Percentiles rank a stretch among this genome's conserved stretches.
Conservation (phyloP, 1,140 invertebrate species). For the Macrobrachium nipponense region DNA sequence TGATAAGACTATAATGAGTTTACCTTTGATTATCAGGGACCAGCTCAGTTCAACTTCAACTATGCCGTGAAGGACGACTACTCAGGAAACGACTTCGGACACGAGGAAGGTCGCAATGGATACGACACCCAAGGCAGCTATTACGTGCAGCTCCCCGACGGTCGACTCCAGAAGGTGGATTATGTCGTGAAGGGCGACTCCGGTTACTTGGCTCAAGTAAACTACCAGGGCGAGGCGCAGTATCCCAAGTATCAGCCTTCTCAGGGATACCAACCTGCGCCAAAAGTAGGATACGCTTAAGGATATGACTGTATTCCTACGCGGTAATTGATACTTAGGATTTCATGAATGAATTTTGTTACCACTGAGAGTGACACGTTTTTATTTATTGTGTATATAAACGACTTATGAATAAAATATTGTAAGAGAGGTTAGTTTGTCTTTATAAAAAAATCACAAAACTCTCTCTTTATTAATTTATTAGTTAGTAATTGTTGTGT, state of each 20-base stretch:
- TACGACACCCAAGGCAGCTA: conserved; percentile 36
- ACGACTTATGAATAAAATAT: no score
- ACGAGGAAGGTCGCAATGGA: conserved; percentile 27
- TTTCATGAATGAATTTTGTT: no score
- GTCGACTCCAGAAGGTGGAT: conserved; percentile 29
- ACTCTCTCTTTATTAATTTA: no score
- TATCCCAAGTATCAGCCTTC: conserved; percentile 22
- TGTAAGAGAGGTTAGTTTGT: no score
- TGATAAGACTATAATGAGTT: no score
- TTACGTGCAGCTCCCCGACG: conserved; percentile 41
- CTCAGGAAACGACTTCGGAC: conserved; percentile 40
- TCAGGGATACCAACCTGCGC: no score
- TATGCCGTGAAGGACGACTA: conserved; percentile 34
- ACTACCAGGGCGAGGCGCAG: conserved; percentile 34
- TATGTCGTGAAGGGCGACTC: conserved; percentile 38
- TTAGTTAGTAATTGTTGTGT: no score
- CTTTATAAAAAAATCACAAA: no score
- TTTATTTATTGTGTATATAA: no score
- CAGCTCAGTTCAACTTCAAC: conserved; percentile 41
- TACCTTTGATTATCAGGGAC: background rate
- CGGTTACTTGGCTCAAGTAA: conserved; percentile 37
- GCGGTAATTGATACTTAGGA: no score
- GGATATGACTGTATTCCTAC: background rate
- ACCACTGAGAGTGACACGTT: no score
- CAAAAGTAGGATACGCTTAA: background rate